Conservation (phyloP, 2,113 vertebrate species). For the Serinus canaria region DNA sequence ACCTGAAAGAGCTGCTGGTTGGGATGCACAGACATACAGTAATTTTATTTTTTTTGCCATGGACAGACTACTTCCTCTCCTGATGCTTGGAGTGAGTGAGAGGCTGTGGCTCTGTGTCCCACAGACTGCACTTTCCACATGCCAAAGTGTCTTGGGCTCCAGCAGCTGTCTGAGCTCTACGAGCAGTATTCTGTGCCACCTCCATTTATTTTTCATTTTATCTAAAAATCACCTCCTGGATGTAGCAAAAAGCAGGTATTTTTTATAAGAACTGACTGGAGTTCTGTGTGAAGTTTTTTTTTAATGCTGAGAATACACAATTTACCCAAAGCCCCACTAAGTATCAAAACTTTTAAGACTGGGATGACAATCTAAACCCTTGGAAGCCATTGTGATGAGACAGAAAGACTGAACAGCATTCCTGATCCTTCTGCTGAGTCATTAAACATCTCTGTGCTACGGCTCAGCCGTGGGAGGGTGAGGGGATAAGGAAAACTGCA, state of each 20-base stretch:
- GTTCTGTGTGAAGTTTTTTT: neutral
- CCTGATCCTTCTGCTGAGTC: constrained; percentile 23
- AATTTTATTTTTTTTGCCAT: neutral
- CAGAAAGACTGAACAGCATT: neutral
- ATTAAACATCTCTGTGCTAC: neutral
- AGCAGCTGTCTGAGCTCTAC: neutral
- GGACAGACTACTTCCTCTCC: neutral
- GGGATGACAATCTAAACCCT: neutral
- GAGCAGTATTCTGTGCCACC: neutral
- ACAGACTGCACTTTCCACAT: neutral
- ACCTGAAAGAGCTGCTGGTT: neutral
- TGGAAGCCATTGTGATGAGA: neutral
- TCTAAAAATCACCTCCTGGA: neutral
- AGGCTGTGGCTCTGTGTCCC: neutral
- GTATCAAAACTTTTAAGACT: neutral
- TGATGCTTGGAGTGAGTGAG: neutral
- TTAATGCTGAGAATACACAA: neutral
- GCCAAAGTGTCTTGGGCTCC: neutral
- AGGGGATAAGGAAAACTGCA: neutral
- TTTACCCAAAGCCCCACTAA: neutral
- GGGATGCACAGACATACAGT: neutral
- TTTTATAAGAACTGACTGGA: neutral
- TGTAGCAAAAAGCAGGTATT: neutral
- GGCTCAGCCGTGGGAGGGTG: neutral
- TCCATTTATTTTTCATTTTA: neutral